Evolutionary conservation across 2,797 vertebrate genomes (phyloP).

Genomic region (Oophaga sylvatica): DNA sequence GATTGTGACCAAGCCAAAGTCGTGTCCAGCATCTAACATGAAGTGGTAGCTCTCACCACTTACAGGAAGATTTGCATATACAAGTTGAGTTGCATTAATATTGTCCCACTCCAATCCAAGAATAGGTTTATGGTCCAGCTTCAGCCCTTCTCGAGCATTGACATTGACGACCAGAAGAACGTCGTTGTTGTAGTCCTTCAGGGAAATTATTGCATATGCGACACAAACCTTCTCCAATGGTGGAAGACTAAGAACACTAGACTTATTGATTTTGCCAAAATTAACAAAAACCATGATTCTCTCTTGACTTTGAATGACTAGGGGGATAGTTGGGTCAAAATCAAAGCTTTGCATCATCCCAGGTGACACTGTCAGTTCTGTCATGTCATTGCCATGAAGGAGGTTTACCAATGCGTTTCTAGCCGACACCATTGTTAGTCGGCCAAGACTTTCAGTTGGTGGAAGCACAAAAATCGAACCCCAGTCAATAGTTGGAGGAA

Average conservation of each 20-base stretch:
- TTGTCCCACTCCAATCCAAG: background rate
- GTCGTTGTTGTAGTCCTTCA: background rate
- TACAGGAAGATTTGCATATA: background rate
- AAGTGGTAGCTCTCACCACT: background rate
- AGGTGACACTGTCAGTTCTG: background rate
- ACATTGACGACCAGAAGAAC: background rate
- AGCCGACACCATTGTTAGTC: constrained; percentile 17
- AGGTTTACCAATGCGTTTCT: background rate
- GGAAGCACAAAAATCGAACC: constrained; percentile 36
- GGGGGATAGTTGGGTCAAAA: background rate
- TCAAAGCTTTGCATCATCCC: background rate
- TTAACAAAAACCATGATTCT: constrained; percentile 5
- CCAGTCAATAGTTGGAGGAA: constrained; percentile 33
- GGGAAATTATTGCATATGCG: background rate
- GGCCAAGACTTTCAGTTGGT: background rate
- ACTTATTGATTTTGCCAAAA: background rate
- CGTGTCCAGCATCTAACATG: background rate
- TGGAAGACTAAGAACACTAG: background rate
- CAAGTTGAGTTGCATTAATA: background rate
- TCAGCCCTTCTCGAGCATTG: background rate
- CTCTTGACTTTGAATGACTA: background rate
- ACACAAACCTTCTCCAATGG: constrained; percentile 6
- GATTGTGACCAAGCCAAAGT: constrained; percentile 9
- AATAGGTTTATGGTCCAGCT: background rate
- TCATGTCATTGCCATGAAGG: background rate